phyloP scores from a whole-genome alignment of 2,888 invertebrate genomes.

The Oligia latruncula region DNA sequence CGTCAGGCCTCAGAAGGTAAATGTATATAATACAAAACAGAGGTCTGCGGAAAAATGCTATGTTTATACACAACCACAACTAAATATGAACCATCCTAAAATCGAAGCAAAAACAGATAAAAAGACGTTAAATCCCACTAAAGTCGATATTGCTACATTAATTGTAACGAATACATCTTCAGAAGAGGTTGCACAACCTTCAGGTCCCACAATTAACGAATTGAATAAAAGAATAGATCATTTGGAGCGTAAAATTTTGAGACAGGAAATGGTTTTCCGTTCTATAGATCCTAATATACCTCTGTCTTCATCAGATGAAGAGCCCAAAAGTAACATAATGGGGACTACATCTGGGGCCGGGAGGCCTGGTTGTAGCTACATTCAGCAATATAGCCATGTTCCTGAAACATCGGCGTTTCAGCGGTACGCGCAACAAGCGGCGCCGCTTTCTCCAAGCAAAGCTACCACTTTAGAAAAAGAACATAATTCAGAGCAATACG shows the following conservation, averaged over 20 bases:
- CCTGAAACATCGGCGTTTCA: slow-evolving; percentile 87
- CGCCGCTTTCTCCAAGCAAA: slow-evolving; percentile 81
- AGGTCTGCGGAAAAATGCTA: slow-evolving; percentile 80
- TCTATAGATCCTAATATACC: slow-evolving; percentile 78
- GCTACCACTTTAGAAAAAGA: slow-evolving; percentile 84
- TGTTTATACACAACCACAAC: slow-evolving; percentile 76
- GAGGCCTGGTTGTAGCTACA: slow-evolving; percentile 84
- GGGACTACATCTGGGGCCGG: slow-evolving; percentile 71
- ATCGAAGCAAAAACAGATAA: slow-evolving; percentile 72
- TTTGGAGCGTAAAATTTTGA: slow-evolving; percentile 81
- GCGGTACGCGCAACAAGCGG: slow-evolving; percentile 80
- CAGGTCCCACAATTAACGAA: slow-evolving; percentile 71
- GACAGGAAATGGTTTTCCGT: slow-evolving; percentile 84
- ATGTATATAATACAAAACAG: slow-evolving; percentile 72
- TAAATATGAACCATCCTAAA: slow-evolving; percentile 79
- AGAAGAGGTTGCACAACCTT: slow-evolving; percentile 70
- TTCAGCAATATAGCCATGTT: slow-evolving; percentile 86
- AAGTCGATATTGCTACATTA: slow-evolving; percentile 79
- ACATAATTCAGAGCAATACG: slow-evolving; percentile 87
- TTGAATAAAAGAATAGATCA: slow-evolving; percentile 80
- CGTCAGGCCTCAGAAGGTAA: slow-evolving; percentile 60
- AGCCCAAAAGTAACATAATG: slow-evolving; percentile 73
- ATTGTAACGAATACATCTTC: slow-evolving; percentile 77
- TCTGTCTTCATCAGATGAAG: slow-evolving; percentile 83
- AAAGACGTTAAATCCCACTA: slow-evolving; percentile 69